A percentile compares a stretch with the other conserved stretches of the same genome.
Conservation (phyloP, 2,113 vertebrate species). For the Acanthochromis polyacanthus region DNA sequence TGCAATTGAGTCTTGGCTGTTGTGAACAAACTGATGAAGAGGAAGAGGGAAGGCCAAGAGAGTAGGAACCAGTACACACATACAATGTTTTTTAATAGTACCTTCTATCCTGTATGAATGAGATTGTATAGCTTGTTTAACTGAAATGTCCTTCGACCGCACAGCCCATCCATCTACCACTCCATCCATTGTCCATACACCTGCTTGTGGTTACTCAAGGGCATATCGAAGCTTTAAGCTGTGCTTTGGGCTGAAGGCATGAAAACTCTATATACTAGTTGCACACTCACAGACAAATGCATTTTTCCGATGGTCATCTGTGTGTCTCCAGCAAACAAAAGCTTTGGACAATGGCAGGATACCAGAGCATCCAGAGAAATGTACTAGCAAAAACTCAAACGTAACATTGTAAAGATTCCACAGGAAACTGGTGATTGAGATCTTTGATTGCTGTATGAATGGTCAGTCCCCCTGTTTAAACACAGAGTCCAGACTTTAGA, state of each 20-base stretch:
- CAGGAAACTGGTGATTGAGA: neutral
- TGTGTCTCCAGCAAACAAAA: neutral
- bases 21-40: conserved; percentile 51
- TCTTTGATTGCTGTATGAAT: neutral
- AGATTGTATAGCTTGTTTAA: conserved; percentile 1
- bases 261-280: neutral
- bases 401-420: neutral
- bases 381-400: neutral
- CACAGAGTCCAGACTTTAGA: neutral
- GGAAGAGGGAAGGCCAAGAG: conserved; percentile 35
- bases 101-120: neutral
- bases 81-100: neutral
- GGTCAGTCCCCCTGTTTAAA: neutral
- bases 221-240: neutral
- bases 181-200: neutral
- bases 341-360: conserved; percentile 10
- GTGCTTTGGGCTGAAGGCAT: conserved; percentile 1
- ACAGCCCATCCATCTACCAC: conserved; percentile 5
- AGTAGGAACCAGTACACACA: conserved; percentile 32
- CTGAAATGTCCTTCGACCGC: neutral
- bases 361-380: neutral
- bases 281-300: neutral
- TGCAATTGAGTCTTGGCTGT: conserved; percentile 64
- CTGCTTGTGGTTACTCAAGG: conserved; percentile 19
- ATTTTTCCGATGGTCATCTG: neutral